Evolutionary conservation across 2,797 vertebrate species (phyloP), one percentile per base, ranked within the genome.

Genomic region (Darevskia mixta): DNA sequence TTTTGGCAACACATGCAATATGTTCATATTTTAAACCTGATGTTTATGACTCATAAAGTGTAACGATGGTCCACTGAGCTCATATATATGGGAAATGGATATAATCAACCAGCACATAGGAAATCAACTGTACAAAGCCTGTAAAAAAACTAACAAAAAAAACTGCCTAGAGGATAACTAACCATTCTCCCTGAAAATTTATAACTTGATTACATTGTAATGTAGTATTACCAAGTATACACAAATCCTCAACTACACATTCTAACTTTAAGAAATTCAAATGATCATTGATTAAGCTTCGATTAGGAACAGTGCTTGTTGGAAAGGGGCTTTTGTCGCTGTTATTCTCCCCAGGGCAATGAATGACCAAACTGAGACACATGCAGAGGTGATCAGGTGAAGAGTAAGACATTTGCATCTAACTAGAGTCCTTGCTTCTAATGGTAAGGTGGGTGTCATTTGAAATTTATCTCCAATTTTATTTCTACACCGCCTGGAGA

Each of bases 31-130:
- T 88, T 78, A 88, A 79, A 88, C 76, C 66, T 88, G 45, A 84
- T 84, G 66, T 88, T 88, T 88, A 88, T 79, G 87, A 79, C 67
- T 88, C 87, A 79, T 79, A 79, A 88, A 84, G 76, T 79, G 76
- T 84, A 73, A 79, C 87, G 79, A 87, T 87, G 86, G 67, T 79
- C 66, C 67, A 84, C 76, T 61, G 29, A 88, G 82, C 76, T 79
- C 82, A 84, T 75, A 88, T 69, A 84, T 84, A 43, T n/a, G 25
- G 55, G 20, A 79, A 84, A 45, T 88, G 45, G 66, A 73, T 88
- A 84, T 84, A 83, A 83, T 83, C 81, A 88, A 45, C 64, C 78
- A 84, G 45, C 66, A 88, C 79, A 73, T 69, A 84, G 38, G 45
- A 84, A 88, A 84, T 84, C 87, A 79, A 27, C 82, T 38, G 43